Conservation (phyloP, 2,113 vertebrate genomes). For the Osmerus eperlanus region DNA sequence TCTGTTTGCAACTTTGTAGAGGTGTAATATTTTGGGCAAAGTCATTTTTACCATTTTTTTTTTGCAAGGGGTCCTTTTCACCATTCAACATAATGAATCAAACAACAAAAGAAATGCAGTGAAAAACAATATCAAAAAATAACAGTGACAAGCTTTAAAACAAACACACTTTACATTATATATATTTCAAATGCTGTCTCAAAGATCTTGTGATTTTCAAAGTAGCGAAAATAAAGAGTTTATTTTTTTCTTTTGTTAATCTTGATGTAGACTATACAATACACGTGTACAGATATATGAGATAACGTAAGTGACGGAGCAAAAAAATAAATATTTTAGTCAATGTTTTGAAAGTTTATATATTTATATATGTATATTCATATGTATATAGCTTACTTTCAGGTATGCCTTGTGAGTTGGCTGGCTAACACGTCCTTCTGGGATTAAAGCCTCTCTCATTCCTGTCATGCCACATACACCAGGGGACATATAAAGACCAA, state of each 20-base stretch:
- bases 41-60: slow-evolving; percentile 13
- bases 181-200: slow-evolving; percentile 54
- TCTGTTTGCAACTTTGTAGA: too few relatives aligned
- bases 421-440: slow-evolving; percentile 33
- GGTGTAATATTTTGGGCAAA: too few relatives aligned
- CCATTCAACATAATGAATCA: slow-evolving; percentile 34
- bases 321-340: slow-evolving; percentile 86
- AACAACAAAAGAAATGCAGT: slow-evolving; percentile 50
- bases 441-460: slow-evolving; percentile 17
- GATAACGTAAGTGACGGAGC: slow-evolving; percentile 75
- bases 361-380: slow-evolving; percentile 72
- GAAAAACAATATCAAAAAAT: slow-evolving; percentile 51
- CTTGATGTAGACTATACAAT: slow-evolving; percentile 69
- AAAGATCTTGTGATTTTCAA: slow-evolving; percentile 43
- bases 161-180: slow-evolving; percentile 71
- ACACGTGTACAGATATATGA: slow-evolving; percentile 63
- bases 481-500: too few relatives aligned
- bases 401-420: slow-evolving; percentile 70
- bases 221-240: slow-evolving; percentile 65
- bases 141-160: slow-evolving; percentile 67
- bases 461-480: background rate
- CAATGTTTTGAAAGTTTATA: slow-evolving; percentile 69
- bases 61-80: slow-evolving; percentile 22
- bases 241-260: slow-evolving; percentile 52
- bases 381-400: slow-evolving; percentile 83